Base-by-base conservation (phyloP, 2,113 vertebrate genomes). In the Callopanchax toddi region DNA sequence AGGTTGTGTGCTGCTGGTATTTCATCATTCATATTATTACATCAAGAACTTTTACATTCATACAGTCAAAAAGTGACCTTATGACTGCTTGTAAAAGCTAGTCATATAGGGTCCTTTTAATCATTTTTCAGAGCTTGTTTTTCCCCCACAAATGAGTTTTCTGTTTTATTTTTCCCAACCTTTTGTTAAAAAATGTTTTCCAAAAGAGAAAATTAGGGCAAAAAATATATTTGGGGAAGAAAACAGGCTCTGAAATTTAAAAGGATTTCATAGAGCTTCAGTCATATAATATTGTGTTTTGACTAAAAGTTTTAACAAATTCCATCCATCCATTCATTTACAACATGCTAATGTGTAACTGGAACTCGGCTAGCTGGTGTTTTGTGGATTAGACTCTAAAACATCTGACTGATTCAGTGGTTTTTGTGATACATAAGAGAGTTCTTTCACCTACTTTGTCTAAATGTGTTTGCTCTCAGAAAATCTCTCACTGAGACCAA, bases 271-370 rank as follows among this genome's bases (percentile, higher is more conserved):
- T n/a, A n/a, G n/a, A n/a, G n/a, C n/a, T n/a, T n/a, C n/a, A n/a
- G n/a, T n/a, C n/a, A n/a, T n/a, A n/a, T n/a, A n/a, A n/a, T n/a
- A 32, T 32, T 32, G 3, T 32, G 29, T 9, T 74, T 62, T 61
- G 3, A 49, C 45, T 52, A 13, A 32, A 58, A 50, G 29, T 46
- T 60, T 53, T 44, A 44, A 44, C n/a, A 20, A 23, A 60, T 40
- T 76, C 76, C 66, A 81, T 79, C 69, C 79, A 73, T 83, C 68
- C 65, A 77, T 85, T 29, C 73, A 63, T 70, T 61, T 53, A 26
- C 11, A 21, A 42, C n/a, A 59, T 42, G 43, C 21, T 57, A 52
- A 57, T 39, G 5, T 56, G n/a, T 23, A 13, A 26, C 44, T 64
- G 11, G 45, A 54, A 2, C 62, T 36, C 6, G 7, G 48, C 46